Percentiles rank a stretch among this genome's conserved stretches.
Evolutionary conservation across 2,113 vertebrate species (phyloP).

Genomic region (Myodes glareolus): DNA sequence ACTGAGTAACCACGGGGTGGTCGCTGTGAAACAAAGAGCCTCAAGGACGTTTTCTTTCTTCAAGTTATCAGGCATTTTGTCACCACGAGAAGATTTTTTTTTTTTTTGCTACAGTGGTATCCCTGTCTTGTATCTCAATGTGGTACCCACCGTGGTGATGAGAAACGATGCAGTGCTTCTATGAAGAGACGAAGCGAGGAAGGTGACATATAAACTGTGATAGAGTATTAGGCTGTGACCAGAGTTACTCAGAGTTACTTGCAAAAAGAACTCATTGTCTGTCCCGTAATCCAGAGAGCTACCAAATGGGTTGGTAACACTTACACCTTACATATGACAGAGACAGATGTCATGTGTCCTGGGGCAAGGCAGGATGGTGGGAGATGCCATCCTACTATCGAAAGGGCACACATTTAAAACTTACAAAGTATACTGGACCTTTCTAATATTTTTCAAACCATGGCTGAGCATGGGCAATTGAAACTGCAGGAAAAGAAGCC

Average conservation of each 20-base stretch:
- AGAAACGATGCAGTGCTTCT: not conserved
- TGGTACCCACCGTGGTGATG: no score
- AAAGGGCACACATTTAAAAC: not conserved
- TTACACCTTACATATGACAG: not conserved
- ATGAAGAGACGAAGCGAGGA: no score
- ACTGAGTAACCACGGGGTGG: not conserved
- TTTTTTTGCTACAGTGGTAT: not conserved
- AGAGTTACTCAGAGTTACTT: not conserved
- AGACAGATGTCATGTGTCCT: not conserved
- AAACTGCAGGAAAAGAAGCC: not conserved
- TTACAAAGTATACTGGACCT: not conserved
- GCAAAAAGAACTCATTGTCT: no score
- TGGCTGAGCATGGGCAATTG: not conserved
- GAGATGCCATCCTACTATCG: not conserved
- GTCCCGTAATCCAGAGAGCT: not conserved
- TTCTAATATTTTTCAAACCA: not conserved
- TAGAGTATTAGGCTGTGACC: not conserved
- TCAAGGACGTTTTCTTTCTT: not conserved
- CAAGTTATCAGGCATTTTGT: not conserved
- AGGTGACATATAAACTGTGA: not conserved
- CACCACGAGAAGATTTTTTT: not conserved
- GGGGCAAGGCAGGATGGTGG: not conserved
- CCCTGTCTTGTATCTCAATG: not conserved
- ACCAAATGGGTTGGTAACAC: not conserved
- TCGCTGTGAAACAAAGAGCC: not conserved